These are phyloP conservation scores for Cardinalis cardinalis DNA, from an alignment of 2,113 vertebrate species.

Conservation along the genomic window DNA sequence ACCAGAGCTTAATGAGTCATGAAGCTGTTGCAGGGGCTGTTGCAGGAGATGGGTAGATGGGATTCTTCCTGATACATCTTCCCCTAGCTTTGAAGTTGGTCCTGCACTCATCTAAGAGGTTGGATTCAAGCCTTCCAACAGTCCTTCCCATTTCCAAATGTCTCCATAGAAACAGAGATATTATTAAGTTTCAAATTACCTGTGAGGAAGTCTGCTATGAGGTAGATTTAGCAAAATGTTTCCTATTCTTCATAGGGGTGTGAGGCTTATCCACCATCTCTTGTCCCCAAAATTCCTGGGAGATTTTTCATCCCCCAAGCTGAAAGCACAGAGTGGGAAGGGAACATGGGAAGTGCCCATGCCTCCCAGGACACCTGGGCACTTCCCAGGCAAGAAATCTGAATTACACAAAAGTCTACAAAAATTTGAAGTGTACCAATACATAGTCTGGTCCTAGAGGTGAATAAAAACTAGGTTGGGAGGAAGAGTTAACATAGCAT, in stretches of 20 bases:
- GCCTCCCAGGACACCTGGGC: not conserved
- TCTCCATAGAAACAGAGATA: not conserved
- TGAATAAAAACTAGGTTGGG: not conserved
- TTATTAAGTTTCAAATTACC: not conserved
- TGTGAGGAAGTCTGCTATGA: not conserved
- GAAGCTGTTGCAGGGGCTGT: not conserved
- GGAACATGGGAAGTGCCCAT: rapidly evolving
- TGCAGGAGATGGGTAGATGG: not conserved
- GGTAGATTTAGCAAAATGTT: not conserved
- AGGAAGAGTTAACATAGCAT: not conserved
- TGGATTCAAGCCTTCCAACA: not conserved
- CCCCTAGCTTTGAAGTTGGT: not conserved
- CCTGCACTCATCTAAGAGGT: not conserved
- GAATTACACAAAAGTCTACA: not conserved
- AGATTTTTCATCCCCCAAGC: not conserved
- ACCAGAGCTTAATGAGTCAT: not conserved
- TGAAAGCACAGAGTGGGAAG: not conserved
- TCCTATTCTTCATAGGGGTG: not conserved
- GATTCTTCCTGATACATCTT: not conserved
- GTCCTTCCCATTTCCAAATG: not conserved
- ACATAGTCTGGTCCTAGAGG: not conserved
- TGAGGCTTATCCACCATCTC: not conserved
- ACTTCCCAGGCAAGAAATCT: not conserved
- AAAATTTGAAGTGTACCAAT: not conserved
- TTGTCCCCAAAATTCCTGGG: not conserved